A percentile compares a stretch with the other conserved stretches of the same genome.
These are phyloP conservation scores for Petromus typicus DNA, from an alignment of 2,113 vertebrate genomes.

Conservation along the genomic window DNA sequence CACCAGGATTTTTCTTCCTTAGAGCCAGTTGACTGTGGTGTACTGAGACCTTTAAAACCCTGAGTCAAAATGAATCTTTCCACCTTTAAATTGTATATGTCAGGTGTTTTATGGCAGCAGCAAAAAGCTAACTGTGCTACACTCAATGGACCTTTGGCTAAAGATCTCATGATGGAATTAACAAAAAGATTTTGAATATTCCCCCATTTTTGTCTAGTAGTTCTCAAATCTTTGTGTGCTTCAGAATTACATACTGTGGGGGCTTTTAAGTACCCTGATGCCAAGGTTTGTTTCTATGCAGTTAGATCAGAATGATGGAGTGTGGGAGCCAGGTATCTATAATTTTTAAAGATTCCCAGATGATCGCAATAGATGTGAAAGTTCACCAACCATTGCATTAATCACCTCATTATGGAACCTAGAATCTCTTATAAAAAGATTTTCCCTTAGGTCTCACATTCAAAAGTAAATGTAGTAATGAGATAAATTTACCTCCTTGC, in stretches of 20 bases:
- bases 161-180: not conserved
- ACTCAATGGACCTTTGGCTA: not conserved
- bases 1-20: not conserved
- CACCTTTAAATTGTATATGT: not conserved
- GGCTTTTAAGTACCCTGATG: not conserved
- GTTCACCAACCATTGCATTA: not conserved
- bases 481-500: not conserved
- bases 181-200: not conserved
- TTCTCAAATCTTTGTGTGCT: not conserved
- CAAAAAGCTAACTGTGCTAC: not conserved
- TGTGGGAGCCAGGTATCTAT: not conserved
- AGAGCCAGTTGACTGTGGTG: not conserved
- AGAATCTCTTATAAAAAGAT: conserved; percentile 20
- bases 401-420: conserved; percentile 10
- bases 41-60: not conserved
- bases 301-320: not conserved
- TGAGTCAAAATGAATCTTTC: not conserved
- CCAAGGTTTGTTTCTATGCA: no score
- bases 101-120: not conserved
- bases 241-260: not conserved
- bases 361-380: not conserved
- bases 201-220: not conserved
- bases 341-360: not conserved
- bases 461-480: not conserved
- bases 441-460: not conserved